These are phyloP conservation scores for Drosophila biarmipes DNA, from an alignment of 1,140 invertebrate genomes.

Conservation along the genomic window DNA sequence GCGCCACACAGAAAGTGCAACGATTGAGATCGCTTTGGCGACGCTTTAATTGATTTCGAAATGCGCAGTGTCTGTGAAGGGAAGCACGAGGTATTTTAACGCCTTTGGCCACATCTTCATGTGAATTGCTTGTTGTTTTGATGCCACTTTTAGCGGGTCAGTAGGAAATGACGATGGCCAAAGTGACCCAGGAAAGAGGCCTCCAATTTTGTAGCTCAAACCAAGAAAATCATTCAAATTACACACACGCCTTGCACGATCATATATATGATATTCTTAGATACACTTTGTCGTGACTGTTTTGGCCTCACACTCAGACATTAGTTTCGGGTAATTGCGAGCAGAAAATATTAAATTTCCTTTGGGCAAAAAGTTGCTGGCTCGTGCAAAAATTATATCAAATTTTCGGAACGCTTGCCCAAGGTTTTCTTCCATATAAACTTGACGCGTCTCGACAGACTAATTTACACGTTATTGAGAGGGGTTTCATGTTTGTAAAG, in stretches of 20 bases:
- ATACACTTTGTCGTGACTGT: conserved; percentile 9
- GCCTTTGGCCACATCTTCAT: conserved; percentile 32
- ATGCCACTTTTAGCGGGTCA: conserved; percentile 51
- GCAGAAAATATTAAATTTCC: conserved; percentile 43
- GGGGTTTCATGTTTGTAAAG: conserved; percentile 2
- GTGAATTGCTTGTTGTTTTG: conserved; percentile 72
- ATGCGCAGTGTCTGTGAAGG: conserved; percentile 36
- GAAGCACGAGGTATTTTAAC: conserved; percentile 34
- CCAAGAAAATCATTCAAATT: conserved; percentile 7
- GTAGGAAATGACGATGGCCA: conserved; percentile 37
- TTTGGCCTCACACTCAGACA: neutral
- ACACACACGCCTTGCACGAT: conserved; percentile 9
- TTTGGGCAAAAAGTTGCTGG: conserved; percentile 27
- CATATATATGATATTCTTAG: neutral
- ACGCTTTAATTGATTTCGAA: conserved; percentile 46
- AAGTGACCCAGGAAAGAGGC: neutral
- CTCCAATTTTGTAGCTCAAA: neutral
- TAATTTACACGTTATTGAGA: conserved; percentile 26
- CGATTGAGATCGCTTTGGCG: conserved; percentile 28
- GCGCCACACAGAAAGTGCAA: conserved; percentile 23
- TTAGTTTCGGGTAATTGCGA: conserved; percentile 5
- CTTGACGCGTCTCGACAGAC: conserved; percentile 14
- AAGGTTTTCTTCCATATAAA: conserved; percentile 9
- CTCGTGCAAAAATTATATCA: conserved; percentile 39
- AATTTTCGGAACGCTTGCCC: conserved; percentile 12